Conservation (phyloP, 2,113 vertebrate genomes). For the Colossoma macropomum region DNA sequence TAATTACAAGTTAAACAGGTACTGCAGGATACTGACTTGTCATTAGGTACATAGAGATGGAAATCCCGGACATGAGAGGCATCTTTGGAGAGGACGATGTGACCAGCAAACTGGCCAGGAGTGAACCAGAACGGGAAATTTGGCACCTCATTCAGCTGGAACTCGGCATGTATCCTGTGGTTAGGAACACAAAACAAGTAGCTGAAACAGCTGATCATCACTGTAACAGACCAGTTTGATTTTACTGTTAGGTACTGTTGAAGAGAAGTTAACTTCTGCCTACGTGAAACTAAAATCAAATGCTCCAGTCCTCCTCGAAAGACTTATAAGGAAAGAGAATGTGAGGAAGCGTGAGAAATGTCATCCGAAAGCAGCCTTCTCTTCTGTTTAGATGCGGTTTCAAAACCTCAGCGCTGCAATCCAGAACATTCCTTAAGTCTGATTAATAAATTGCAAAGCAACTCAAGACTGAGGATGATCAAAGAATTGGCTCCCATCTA, state of each 20-base stretch:
- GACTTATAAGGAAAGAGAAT: too few relatives aligned
- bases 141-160: slow-evolving; percentile 95
- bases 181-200: slow-evolving; percentile 72
- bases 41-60: slow-evolving; percentile 90
- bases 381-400: too few relatives aligned
- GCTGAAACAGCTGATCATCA: not conserved
- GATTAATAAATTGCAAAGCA: not conserved
- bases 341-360: too few relatives aligned
- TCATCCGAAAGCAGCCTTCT: too few relatives aligned
- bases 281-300: not conserved
- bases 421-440: not conserved
- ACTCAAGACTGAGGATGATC: not conserved
- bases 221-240: not conserved
- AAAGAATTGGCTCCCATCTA: not conserved
- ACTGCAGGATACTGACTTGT: slow-evolving; percentile 76
- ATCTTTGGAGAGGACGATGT: slow-evolving; percentile 91
- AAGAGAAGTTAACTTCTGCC: too few relatives aligned
- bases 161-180: slow-evolving; percentile 93
- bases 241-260: not conserved
- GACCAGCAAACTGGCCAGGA: slow-evolving; percentile 93
- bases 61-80: slow-evolving; percentile 90
- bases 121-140: slow-evolving; percentile 99
- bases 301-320: not conserved
- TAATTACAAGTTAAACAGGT: not conserved
- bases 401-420: not conserved